Evolutionary conservation across 2,113 vertebrate species (phyloP).

Genomic region (Tetrax tetrax): DNA sequence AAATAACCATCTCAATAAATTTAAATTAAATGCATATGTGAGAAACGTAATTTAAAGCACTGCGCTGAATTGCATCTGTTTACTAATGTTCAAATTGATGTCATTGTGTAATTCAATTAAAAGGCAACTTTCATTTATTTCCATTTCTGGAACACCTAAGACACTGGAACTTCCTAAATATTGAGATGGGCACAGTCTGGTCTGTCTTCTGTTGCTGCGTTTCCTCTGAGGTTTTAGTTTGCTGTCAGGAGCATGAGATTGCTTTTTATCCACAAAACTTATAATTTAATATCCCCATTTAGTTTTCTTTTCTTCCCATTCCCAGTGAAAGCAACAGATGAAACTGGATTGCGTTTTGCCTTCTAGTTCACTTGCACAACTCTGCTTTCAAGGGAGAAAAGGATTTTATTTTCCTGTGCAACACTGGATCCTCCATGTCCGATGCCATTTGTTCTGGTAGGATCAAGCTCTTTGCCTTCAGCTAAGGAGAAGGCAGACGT

Average conservation of each 20-base stretch:
- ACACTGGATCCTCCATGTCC: not conserved
- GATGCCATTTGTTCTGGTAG: constrained; percentile 40
- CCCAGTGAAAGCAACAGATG: constrained; percentile 14
- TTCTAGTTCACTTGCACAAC: not conserved
- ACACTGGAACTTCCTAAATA: not conserved
- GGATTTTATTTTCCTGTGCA: constrained; percentile 3
- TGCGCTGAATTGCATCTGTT: constrained; percentile 66
- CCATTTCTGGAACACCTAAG: constrained; percentile 2
- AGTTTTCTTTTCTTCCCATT: not conserved
- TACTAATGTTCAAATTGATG: constrained; percentile 67
- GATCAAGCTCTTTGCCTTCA: constrained; percentile 39
- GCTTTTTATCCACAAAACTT: not conserved
- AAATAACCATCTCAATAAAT: constrained; percentile 75
- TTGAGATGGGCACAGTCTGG: not conserved
- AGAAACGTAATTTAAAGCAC: constrained; percentile 61
- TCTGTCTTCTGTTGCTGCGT: not conserved
- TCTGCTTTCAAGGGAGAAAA: not conserved
- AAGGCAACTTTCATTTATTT: constrained; percentile 50
- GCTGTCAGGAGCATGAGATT: not conserved
- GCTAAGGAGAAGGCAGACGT: not conserved
- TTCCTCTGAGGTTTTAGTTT: not conserved
- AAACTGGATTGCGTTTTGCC: not conserved
- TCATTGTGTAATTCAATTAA: constrained; percentile 34
- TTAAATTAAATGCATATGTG: constrained; percentile 70
- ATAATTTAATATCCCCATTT: not conserved